A percentile compares a stretch with the other conserved stretches of the same genome.
Conservation (phyloP, 2,888 invertebrate genomes). For the Digitonthophagus gazella region DNA sequence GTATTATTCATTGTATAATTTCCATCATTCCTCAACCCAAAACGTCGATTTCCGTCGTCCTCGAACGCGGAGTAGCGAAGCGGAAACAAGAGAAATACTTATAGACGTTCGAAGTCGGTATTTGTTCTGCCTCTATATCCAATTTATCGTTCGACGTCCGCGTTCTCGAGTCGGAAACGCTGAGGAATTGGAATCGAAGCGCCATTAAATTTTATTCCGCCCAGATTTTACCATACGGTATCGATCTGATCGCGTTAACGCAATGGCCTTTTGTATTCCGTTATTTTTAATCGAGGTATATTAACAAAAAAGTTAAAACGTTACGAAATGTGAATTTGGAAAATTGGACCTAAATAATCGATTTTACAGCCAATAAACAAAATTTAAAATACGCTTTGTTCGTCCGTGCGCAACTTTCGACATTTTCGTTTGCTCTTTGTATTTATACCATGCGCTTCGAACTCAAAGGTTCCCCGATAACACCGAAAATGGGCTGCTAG, state of each 20-base stretch:
- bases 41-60: neutral
- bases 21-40: neutral
- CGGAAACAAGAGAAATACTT: neutral
- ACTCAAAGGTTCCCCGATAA: neutral
- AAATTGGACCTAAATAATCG: neutral
- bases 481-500: neutral
- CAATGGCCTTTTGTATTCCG: neutral
- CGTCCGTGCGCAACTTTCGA: neutral
- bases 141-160: neutral
- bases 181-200: neutral
- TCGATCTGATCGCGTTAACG: neutral
- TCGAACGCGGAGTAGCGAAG: neutral
- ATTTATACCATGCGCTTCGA: neutral
- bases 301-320: neutral
- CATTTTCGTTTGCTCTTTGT: neutral
- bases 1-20: neutral
- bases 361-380: neutral
- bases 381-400: neutral
- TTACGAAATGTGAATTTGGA: neutral
- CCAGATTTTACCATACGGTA: neutral
- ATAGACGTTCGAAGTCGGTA: neutral
- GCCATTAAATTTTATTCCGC: neutral
- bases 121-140: neutral
- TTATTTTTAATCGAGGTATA: neutral
- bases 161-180: neutral